Base-by-base conservation (phyloP, 1,140 invertebrate species). In the Papilio polytes region DNA sequence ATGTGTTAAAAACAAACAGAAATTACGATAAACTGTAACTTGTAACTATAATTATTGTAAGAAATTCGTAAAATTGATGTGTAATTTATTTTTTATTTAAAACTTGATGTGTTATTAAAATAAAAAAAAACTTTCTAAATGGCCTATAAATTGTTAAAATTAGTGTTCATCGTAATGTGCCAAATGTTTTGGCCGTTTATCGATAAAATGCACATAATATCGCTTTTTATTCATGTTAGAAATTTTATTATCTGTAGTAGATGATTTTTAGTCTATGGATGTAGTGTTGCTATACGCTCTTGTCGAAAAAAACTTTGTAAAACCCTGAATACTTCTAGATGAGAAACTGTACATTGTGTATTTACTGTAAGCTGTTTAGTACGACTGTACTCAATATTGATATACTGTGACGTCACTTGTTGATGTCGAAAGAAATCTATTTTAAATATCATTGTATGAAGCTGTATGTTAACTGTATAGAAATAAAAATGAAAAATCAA, bases 391-490 rank as follows among this genome's bases (percentile, higher is more conserved):
- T 76, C 44, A 51, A 74, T n/a, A 20, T 46, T 80, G 74, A 83
- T 46, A 87, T 88, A 85, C 80, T 74, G 80, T 86, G 85, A 86
- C 81, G 88, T 87, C 90, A 84, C 86, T 89, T 92, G 87, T 88
- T 80, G 78, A 89, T 82, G 88, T 89, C 85, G 82, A 91, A 90
- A 93, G 87, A 91, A 92, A 92, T 93, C 90, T 94, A 94, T 94
- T 94, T 94, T 94, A 94, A 94, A 93, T 93, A 94, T 94, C 87
- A 93, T 83, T 94, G 91, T 94, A 92, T 86, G 88, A 92, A 85
- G 89, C 87, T 92, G 89, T 91, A 92, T 92, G 92, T 94, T 93
- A 94, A 88, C 85, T 92, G 92, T 94, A 94, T 90, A 80, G 90
- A 85, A 90, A 92, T 90, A 90, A 91, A 92, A 83, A 76, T 81